A percentile compares a stretch with the other conserved stretches of the same genome.
Conservation (phyloP, 2,888 invertebrate genomes). For the Aricia artaxerxes region DNA sequence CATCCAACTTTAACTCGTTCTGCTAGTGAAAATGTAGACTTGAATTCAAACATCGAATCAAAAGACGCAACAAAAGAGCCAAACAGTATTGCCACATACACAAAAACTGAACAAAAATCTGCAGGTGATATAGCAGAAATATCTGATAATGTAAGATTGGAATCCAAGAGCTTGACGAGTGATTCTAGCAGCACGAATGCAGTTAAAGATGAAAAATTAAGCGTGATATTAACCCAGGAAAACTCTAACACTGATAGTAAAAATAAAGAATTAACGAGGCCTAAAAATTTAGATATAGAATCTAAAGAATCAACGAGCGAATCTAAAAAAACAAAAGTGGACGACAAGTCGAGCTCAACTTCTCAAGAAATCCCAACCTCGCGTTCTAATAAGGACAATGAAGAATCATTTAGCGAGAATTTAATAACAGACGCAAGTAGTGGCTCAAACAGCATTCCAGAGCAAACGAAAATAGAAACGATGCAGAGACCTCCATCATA, state of each 20-base stretch:
- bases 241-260: not conserved
- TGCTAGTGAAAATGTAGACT: not conserved
- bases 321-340: not conserved
- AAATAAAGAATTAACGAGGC: not conserved
- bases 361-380: not conserved
- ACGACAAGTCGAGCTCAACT: not conserved
- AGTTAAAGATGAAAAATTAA: not conserved
- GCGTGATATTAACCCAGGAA: not conserved
- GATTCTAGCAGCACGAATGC: not conserved
- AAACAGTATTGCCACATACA: not conserved
- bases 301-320: not conserved
- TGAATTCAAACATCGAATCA: not conserved
- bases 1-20: slow-evolving; percentile 4
- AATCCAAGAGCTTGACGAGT: not conserved
- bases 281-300: not conserved
- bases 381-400: not conserved
- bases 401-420: not conserved
- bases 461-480: not conserved
- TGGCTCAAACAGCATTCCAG: not conserved
- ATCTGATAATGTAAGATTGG: not conserved
- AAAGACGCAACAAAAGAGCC: not conserved
- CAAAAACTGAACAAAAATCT: not conserved
- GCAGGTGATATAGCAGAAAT: not conserved
- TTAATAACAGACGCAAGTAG: not conserved
- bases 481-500: slow-evolving; percentile 1